Evolutionary conservation across 2,888 invertebrate genomes (phyloP), one percentile per base, ranked within the genome.

Genomic region (Imbricaverruca yamaguchii): DNA sequence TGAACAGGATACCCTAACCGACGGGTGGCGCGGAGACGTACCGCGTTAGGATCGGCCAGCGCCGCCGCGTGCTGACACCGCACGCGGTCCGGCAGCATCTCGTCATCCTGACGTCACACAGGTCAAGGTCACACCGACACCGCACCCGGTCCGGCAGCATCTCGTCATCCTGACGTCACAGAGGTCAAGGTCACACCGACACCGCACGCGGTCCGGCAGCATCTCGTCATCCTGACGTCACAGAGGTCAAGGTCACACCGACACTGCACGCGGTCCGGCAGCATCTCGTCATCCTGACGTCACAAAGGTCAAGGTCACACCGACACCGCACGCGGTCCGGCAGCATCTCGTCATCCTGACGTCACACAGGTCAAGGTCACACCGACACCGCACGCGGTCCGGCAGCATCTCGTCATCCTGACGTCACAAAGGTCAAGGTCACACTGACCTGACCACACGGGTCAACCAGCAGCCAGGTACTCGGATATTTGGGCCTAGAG

Each of bases 261-360:
- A 82, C 88, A 85, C 80, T 85, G 84, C 82, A 93, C 89, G 85
- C 94, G 88, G 56, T 90, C 87, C 12, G 90, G 90, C 82, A 90
- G 86, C 92, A 94, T 93, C 65, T 92, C 87, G 89, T 94, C 94
- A 88, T 94, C 94, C 90, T 90, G 84, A 53, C 81, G 65, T 39
- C n/a, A 39, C 82, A 82, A 63, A 18, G 39, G 80, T 21, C 77
- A 56, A 56, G 57, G 39, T 67, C 82, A n/a, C n/a, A 21, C 25
- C 25, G 74, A 18, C 74, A 74, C 6, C 74, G 4, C 18, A 74
- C 18, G 8, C 74, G 74, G 9, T 53, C 53, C 13, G 53, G 74
- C 18, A 6, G 15, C 74, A 74, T 74, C 18, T 53, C 74, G 53
- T 74, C 74, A 74, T 74, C 74, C 90, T 89, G 81, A 86, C 86